Evolutionary conservation across 2,113 vertebrate genomes (phyloP), one percentile per base, ranked within the genome.

Genomic region (Columbina picui): DNA sequence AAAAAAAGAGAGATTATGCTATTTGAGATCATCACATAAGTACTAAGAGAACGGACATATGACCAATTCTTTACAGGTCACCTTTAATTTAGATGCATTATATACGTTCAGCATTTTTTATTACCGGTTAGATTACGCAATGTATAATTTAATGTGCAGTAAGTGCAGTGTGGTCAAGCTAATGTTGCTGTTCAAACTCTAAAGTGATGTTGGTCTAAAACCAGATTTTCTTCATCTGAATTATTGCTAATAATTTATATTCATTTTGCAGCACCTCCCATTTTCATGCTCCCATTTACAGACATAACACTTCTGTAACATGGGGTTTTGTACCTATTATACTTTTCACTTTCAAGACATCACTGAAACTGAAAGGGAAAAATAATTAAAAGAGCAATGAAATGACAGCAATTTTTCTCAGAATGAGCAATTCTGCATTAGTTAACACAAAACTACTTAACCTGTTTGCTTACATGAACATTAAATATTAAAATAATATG

Each of bases 31-130:
- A n/a, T 70, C 77, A 27, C 36, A 65, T 53, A 88, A 87, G 67
- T 67, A 23, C 14, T 30, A 77, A 60, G 50, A 23, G 38, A 50
- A 83, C 74, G 41, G 69, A 29, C 53, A 32, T 32, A 20, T 12
- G 65, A 56, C 50, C n/a, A 5, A 67, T 69, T 86, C n/a, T 56
- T 83, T 77, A 39, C 79, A 84, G 94, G 96, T 96, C 94, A 96
- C 93, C 93, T 96, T 92, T 94, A 88, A 75, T 92, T 89, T 88
- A 56, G 64, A n/a, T 84, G 64, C 83, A 60, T 88, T 90, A 80
- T 96, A 39, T 86, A 78, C 41, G 49, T 90, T 96, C 88, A 95
- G 94, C 82, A 78, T 41, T 78, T 94, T 97, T 96, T 87, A 93
- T 94, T 96, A 53, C 87, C 85, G 74, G 61, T 95, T 94, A 74